A percentile compares a stretch with the other conserved stretches of the same genome.
Evolutionary conservation across 2,888 invertebrate species (phyloP).

Genomic region (Chrysotoxum bicinctum): DNA sequence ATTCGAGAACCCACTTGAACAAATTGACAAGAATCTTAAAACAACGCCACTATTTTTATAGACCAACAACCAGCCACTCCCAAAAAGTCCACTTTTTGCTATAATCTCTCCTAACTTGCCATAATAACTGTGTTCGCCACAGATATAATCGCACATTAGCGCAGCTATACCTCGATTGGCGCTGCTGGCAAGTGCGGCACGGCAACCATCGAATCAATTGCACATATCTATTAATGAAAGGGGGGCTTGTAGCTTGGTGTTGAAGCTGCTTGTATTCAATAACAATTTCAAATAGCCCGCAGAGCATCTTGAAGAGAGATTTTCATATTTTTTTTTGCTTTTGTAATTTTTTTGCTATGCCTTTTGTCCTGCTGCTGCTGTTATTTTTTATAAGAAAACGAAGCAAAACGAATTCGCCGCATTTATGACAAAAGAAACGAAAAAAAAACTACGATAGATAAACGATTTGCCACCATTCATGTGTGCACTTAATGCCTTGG

Average conservation of each 20-base stretch:
- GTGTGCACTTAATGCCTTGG: conserved; percentile 66
- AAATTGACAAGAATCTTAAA: conserved; percentile 59
- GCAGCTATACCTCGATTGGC: conserved; percentile 40
- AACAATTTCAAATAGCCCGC: conserved; percentile 71
- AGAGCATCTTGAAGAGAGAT: conserved; percentile 61
- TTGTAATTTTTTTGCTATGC: background rate
- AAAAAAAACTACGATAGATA: conserved; percentile 39
- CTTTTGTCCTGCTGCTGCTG: too few species aligned
- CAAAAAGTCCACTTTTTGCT: conserved; percentile 40
- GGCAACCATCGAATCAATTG: conserved; percentile 54
- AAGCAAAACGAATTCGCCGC: conserved; percentile 38
- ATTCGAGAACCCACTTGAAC: conserved; percentile 26
- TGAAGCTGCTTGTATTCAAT: conserved; percentile 70
- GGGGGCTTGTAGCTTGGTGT: conserved; percentile 30
- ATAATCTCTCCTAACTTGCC: conserved; percentile 59
- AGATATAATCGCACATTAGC: conserved; percentile 69
- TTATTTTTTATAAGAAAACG: background rate
- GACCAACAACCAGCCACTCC: conserved; percentile 43
- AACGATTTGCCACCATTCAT: conserved; percentile 72
- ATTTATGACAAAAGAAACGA: conserved; percentile 3
- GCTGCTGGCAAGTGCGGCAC: conserved; percentile 22
- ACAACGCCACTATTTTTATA: conserved; percentile 40
- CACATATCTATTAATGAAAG: conserved; percentile 39
- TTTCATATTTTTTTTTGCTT: conserved; percentile 47
- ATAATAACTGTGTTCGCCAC: conserved; percentile 65